Conservation (phyloP, 2,888 invertebrate genomes). For the Acholoe squamosa region DNA sequence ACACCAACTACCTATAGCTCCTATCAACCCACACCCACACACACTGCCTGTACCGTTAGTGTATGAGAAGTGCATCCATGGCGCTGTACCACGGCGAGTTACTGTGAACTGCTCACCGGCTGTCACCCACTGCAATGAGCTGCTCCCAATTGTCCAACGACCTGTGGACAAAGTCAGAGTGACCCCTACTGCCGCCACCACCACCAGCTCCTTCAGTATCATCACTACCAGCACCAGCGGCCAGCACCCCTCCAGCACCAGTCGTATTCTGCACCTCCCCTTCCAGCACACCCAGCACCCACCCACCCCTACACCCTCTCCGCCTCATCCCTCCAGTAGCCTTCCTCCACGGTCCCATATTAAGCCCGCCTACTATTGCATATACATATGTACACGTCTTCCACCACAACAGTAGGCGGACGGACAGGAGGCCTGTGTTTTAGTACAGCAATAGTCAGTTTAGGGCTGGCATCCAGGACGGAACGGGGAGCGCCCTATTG, state of each 20-base stretch:
- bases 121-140: not conserved
- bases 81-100: not conserved
- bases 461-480: not conserved
- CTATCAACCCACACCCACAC: not conserved
- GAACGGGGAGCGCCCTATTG: not conserved
- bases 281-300: not conserved
- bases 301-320: not conserved
- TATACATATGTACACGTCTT: not conserved
- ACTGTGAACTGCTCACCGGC: not conserved
- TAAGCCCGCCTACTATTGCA: not conserved
- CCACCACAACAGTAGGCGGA: not conserved
- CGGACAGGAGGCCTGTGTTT: not conserved
- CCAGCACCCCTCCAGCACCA: not conserved
- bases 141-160: not conserved
- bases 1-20: not conserved
- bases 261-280: not conserved
- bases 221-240: not conserved
- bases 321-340: not conserved
- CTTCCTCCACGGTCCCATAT: not conserved
- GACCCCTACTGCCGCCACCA: not conserved
- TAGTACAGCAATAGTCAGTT: not conserved
- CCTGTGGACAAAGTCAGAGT: not conserved
- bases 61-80: constrained; percentile 36
- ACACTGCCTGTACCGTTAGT: not conserved
- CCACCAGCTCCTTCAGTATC: not conserved